Conservation (phyloP, 2,113 vertebrate species). For the Apaloderma vittatum region DNA sequence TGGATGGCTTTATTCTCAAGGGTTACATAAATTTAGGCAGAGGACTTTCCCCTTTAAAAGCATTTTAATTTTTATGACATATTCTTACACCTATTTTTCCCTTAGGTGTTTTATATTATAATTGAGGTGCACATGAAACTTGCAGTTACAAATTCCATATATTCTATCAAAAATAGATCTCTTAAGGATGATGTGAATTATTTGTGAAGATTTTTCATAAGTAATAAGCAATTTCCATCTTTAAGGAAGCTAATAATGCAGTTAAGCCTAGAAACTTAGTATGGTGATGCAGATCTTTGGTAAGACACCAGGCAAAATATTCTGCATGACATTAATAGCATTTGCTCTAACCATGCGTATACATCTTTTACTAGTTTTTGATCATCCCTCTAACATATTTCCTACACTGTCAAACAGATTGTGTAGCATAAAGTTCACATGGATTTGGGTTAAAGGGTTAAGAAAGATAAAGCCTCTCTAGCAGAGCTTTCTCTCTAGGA, state of each 20-base stretch:
- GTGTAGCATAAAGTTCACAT: background rate
- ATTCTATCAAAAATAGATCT: background rate
- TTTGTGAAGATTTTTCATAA: background rate
- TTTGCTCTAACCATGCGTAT: background rate
- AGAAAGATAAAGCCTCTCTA: background rate
- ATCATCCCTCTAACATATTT: background rate
- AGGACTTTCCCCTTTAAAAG: background rate
- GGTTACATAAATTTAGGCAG: background rate
- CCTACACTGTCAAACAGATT: background rate
- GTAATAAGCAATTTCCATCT: background rate
- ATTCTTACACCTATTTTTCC: background rate
- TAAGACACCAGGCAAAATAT: background rate
- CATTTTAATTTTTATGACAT: background rate
- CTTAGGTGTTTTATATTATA: background rate
- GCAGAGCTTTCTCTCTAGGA: background rate
- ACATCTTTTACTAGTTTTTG: background rate
- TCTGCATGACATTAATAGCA: background rate
- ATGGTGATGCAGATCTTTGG: background rate
- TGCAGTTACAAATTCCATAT: background rate
- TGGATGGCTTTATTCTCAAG: conserved; percentile 2
- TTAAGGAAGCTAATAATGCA: background rate
- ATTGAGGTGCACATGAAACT: background rate
- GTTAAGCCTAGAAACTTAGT: background rate
- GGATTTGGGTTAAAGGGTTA: background rate
- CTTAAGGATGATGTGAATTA: background rate